Base-by-base conservation (phyloP, 1,140 invertebrate genomes). In the Chymomyza costata region DNA sequence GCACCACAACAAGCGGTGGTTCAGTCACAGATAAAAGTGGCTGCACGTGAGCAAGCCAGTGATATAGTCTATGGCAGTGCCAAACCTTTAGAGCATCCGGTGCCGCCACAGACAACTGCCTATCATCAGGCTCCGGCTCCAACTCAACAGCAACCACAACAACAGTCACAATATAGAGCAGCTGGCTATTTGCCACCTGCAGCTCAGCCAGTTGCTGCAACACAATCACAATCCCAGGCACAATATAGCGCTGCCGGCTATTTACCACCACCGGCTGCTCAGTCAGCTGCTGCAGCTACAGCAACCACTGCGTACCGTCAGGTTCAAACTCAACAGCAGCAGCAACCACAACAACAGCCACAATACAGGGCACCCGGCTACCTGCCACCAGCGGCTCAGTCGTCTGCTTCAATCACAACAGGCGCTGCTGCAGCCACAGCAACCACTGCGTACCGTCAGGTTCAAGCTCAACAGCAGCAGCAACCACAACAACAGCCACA, bases 141-240 rank as follows among this genome's bases (percentile, higher is more conserved):
- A 10, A 6, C 8, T 1, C 57, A 59, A 0, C 56, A 60, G 0
- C 56, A 51, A 13, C 18, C 16, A 18, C 45, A 47, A 25, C 49
- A 7, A 10, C 38, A 56, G 6, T 45, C 49, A 1, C 48, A n/a
- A n/a, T n/a, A n/a, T n/a, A n/a, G n/a, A 40, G 0, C 56, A 63
- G 1, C 50, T 41, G 0, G n/a, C n/a, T n/a, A n/a, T n/a, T n/a
- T n/a, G n/a, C n/a, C 41, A 35, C 0, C 60, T 49, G 0, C 54
- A 67, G 0, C 35, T n/a, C 39, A 38, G 1, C 39, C 61, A 53
- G 0, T 58, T 61, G 10, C 49, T 54, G 2, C 66, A 63, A 31
- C 65, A 68, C 56, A 54, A 25, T 54, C 50, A 6, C 62, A 65
- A 30, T 34, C n/a, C n/a, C 38, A 56, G 6, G 44, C 49, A 1